Conservation (phyloP, 2,888 invertebrate species). For the Eristalinus aeneus region DNA sequence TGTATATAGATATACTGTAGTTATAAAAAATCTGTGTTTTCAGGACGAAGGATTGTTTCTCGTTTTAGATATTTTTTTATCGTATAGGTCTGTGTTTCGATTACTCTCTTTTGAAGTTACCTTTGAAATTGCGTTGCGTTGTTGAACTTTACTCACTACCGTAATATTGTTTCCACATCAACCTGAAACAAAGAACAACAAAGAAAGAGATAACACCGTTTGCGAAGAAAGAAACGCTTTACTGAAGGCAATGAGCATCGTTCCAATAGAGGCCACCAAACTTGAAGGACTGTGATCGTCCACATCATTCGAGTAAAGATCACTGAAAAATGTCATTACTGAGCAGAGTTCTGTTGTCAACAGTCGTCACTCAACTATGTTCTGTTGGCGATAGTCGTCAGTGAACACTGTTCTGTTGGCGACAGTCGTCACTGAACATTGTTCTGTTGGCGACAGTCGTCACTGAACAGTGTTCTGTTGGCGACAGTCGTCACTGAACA, state of each 20-base stretch:
- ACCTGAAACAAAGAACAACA: not conserved
- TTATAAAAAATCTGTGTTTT: constrained; percentile 46
- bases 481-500: not conserved
- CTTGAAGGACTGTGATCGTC: too few species aligned
- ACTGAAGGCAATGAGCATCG: too few species aligned
- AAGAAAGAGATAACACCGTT: too few species aligned
- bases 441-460: not conserved
- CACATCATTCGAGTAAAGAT: too few species aligned
- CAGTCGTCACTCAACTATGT: too few species aligned
- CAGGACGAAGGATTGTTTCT: constrained; percentile 63
- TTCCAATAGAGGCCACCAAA: too few species aligned
- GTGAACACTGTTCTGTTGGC: not conserved
- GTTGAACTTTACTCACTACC: not conserved
- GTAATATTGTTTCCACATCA: not conserved
- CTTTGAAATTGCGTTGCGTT: not conserved
- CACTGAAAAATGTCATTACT: too few species aligned
- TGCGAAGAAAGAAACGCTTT: too few species aligned
- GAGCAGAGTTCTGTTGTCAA: too few species aligned
- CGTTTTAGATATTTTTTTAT: constrained; percentile 1
- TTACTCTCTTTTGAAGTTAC: not conserved
- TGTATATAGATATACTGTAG: constrained; percentile 26
- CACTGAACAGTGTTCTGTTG: not conserved
- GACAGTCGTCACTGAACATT: not conserved
- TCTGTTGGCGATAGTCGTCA: not conserved
- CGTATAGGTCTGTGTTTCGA: not conserved